Percentiles rank a stretch among this genome's conserved stretches.
phyloP scores from a whole-genome alignment of 2,797 vertebrate species.

The Chelidonichthys spinosus region DNA sequence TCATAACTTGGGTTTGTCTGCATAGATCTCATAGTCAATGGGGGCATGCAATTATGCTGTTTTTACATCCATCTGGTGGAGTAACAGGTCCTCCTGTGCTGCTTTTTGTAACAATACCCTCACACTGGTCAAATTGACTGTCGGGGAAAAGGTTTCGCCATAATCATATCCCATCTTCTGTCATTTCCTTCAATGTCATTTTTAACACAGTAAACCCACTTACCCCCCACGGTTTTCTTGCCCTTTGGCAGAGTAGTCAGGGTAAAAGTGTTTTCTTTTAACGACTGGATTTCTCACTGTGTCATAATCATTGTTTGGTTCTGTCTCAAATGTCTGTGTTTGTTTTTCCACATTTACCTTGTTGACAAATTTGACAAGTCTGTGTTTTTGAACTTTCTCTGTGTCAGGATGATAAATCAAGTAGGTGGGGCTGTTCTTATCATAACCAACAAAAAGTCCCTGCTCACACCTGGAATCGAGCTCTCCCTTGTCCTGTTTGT shows the following conservation, averaged over 20 bases:
- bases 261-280: too few relatives aligned
- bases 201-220: too few relatives aligned
- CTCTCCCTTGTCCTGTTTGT: background rate
- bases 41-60: constrained; percentile 1
- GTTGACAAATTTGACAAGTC: background rate
- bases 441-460: background rate
- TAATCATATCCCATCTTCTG: too few relatives aligned
- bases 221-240: too few relatives aligned
- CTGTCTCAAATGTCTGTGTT: too few relatives aligned
- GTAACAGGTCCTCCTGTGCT: background rate
- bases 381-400: background rate
- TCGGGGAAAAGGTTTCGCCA: too few relatives aligned
- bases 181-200: too few relatives aligned
- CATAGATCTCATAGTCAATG: constrained; percentile 13
- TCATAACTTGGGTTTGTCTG: constrained; percentile 16
- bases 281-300: too few relatives aligned
- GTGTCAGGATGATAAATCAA: background rate
- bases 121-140: background rate
- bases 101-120: constrained; percentile 18
- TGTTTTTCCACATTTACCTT: background rate
- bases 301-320: too few relatives aligned
- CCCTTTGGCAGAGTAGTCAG: too few relatives aligned
- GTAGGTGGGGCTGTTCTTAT: background rate
- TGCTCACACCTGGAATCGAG: background rate
- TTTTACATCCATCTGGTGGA: constrained; percentile 6